Conservation (phyloP, 1,140 invertebrate species). For the Nebria ingens region DNA sequence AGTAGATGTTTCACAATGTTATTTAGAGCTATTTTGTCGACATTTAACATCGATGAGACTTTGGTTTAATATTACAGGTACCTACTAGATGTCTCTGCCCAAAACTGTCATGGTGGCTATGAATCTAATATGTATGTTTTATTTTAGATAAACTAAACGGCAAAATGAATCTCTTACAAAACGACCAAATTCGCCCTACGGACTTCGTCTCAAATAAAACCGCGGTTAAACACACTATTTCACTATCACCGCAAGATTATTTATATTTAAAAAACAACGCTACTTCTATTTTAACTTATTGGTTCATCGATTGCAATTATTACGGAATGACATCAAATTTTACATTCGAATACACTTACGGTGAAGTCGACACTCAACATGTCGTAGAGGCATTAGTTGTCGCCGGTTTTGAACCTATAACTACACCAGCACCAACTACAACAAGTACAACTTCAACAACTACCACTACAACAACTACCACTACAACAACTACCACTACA, state of each 20-base stretch:
- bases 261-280: slow-evolving; percentile 48
- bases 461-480: slow-evolving; percentile 21
- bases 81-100: slow-evolving; percentile 19
- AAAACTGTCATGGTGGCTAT: no score
- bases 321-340: slow-evolving; percentile 51
- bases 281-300: slow-evolving; percentile 53
- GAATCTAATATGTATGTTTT: slow-evolving; percentile 5
- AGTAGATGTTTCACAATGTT: slow-evolving; percentile 42
- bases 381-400: slow-evolving; percentile 58
- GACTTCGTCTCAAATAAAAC: slow-evolving; percentile 50
- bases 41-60: slow-evolving; percentile 34
- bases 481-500: slow-evolving; percentile 32
- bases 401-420: slow-evolving; percentile 50
- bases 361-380: slow-evolving; percentile 44
- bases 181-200: slow-evolving; percentile 40
- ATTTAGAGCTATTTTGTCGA: slow-evolving; percentile 29
- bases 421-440: slow-evolving; percentile 46
- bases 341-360: slow-evolving; percentile 51
- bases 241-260: slow-evolving; percentile 46
- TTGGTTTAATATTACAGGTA: slow-evolving; percentile 50
- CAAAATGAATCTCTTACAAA: slow-evolving; percentile 47
- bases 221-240: slow-evolving; percentile 45
- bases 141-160: slow-evolving; percentile 49
- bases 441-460: slow-evolving; percentile 42
- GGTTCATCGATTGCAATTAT: slow-evolving; percentile 68